Evolutionary conservation across 2,888 invertebrate genomes (phyloP), one percentile per base, ranked within the genome.

Genomic region (Cheilosia scutellata): DNA sequence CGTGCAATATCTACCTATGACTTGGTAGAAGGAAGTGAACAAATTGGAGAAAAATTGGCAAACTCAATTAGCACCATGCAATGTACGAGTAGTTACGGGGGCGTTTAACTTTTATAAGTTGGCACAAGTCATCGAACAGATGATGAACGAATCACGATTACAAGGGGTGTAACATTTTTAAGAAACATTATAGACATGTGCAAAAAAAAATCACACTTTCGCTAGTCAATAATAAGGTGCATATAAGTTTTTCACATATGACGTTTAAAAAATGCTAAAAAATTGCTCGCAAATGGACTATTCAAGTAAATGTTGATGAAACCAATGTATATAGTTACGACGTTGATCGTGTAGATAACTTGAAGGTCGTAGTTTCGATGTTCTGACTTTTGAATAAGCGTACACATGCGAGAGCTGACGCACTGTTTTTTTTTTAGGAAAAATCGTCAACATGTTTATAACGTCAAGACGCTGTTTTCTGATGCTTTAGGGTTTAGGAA

Each of bases 161-260:
- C 27, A 25, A 29, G 44, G 16, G 40, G 42, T 53, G 16, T 29
- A 7, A 20, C 4, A 25, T 29, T 47, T 31, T 47, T 20, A 16
- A 5, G 20, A 31, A 49, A 49, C 49, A 5, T 9, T 11, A 3
- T 33, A 20, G 20, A 20, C 20, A 20, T 9, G 5, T 11, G 40
- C 40, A 9, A n/a, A 13, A 65, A 66, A 20, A 44, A 44, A 57
- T 70, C 68, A 31, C 68, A 70, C 68, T 70, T 70, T 70, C 68
- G 33, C 57, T 70, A 9, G 68, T 57, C 20, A 44, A 11, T 9
- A 33, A 33, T 33, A 44, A 49, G 20, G 11, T 3, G 20, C 37
- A 37, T 37, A 4, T 4, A 11, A 49, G 3, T 49, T 49, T 1
- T 49, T 49, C 16, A 7, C 25, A 2, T 9, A 6, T 25, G n/a